phyloP scores from a whole-genome alignment of 2,797 vertebrate species.

The Labeo calbasu region DNA sequence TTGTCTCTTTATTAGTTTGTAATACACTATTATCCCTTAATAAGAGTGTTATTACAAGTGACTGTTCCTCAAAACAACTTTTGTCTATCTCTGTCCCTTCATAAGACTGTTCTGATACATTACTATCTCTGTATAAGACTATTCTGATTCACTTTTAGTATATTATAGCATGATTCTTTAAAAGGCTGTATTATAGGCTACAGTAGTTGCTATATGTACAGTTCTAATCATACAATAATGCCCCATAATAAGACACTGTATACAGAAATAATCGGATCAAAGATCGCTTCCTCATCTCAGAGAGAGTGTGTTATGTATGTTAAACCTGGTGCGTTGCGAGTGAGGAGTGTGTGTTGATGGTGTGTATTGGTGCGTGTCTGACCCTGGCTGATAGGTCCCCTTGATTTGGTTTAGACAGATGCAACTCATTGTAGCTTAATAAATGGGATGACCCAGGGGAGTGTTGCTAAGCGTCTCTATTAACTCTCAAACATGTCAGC shows the following conservation, averaged over 20 bases:
- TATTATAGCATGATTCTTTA: too few species aligned
- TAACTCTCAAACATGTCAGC: slow-evolving; percentile 88
- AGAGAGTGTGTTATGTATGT: slow-evolving; percentile 35
- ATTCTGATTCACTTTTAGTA: too few species aligned
- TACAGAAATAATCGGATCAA: neutral
- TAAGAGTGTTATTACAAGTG: too few species aligned
- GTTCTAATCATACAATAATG: neutral
- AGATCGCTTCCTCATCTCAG: slow-evolving; percentile 25
- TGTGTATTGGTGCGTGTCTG: slow-evolving; percentile 69
- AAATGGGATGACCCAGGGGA: slow-evolving; percentile 83
- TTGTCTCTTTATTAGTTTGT: neutral
- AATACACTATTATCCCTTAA: neutral
- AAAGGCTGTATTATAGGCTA: neutral
- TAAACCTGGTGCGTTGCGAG: neutral
- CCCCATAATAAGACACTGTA: neutral
- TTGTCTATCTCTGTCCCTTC: too few species aligned
- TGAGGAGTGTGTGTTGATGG: slow-evolving; percentile 52
- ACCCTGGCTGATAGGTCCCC: slow-evolving; percentile 76
- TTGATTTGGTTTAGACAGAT: slow-evolving; percentile 82
- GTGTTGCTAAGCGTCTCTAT: slow-evolving; percentile 84
- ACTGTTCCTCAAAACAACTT: too few species aligned
- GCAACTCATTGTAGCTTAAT: slow-evolving; percentile 87
- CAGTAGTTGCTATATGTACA: neutral
- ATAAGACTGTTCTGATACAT: too few species aligned
- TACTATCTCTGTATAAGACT: too few species aligned